Evolutionary conservation across 2,113 vertebrate genomes (phyloP).

Genomic region (Oxyura jamaicensis): DNA sequence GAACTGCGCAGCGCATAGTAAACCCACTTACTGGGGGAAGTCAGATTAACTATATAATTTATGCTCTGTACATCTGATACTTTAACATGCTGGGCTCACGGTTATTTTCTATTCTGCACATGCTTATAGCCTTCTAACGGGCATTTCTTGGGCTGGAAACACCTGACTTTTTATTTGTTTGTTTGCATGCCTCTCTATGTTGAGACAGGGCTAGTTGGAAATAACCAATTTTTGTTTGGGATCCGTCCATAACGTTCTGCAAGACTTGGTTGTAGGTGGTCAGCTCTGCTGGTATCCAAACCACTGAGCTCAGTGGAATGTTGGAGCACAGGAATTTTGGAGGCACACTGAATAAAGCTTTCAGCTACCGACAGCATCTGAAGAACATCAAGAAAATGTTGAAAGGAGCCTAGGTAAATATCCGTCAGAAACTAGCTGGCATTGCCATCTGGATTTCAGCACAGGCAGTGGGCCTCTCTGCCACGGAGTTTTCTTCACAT

Average conservation of each 20-base stretch:
- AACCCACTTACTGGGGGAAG: not conserved
- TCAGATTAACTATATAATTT: constrained; percentile 11
- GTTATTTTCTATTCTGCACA: not conserved
- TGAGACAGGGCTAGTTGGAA: not conserved
- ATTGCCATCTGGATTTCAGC: not conserved
- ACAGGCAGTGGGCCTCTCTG: not conserved
- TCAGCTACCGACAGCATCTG: not conserved
- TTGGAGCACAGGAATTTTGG: not conserved
- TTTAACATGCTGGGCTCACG: not conserved
- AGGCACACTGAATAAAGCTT: not conserved
- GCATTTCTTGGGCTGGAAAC: not conserved
- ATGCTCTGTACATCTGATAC: constrained; percentile 9
- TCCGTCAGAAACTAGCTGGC: not conserved
- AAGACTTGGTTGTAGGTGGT: not conserved
- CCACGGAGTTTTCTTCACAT: not conserved
- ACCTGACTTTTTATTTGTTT: not conserved
- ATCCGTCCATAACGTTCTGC: not conserved
- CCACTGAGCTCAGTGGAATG: not conserved
- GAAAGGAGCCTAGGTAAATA: not conserved
- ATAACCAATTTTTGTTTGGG: not conserved
- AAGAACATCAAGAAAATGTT: not conserved
- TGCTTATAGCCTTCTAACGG: not conserved
- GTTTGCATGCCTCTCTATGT: not conserved
- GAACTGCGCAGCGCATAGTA: not conserved
- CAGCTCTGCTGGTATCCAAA: not conserved